Evolutionary conservation across 1,140 invertebrate genomes (phyloP).

Genomic region (Cydia amplana): DNA sequence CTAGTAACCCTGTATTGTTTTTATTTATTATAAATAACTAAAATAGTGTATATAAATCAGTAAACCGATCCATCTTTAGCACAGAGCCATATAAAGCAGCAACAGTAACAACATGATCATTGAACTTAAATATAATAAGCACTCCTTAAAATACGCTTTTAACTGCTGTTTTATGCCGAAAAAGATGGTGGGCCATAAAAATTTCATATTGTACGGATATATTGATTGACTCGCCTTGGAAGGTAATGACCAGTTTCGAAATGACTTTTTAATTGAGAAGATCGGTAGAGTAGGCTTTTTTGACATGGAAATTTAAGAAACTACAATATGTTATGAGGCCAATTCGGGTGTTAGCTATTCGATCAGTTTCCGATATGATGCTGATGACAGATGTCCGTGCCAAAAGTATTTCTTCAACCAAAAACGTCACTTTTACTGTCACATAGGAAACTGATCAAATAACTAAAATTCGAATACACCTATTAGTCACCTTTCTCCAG

Average conservation of each 20-base stretch:
- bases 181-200: not conserved
- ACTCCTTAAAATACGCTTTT: conserved; percentile 1
- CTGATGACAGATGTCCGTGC: no score
- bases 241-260: not conserved
- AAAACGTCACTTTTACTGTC: no score
- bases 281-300: not conserved
- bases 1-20: no score
- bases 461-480: no score
- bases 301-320: not conserved
- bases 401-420: no score
- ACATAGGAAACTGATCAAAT: no score
- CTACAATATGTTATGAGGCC: not conserved
- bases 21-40: no score
- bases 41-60: not conserved
- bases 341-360: no score
- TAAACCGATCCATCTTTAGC: not conserved
- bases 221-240: conserved; percentile 9
- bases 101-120: not conserved
- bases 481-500: no score
- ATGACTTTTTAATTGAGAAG: conserved; percentile 4
- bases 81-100: not conserved
- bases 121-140: conserved; percentile 9
- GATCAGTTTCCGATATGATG: no score
- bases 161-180: not conserved
- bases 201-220: not conserved